These are phyloP conservation scores for Akabosia matsudoensis DNA, from an alignment of 1,140 invertebrate genomes.

Conservation along the genomic window DNA sequence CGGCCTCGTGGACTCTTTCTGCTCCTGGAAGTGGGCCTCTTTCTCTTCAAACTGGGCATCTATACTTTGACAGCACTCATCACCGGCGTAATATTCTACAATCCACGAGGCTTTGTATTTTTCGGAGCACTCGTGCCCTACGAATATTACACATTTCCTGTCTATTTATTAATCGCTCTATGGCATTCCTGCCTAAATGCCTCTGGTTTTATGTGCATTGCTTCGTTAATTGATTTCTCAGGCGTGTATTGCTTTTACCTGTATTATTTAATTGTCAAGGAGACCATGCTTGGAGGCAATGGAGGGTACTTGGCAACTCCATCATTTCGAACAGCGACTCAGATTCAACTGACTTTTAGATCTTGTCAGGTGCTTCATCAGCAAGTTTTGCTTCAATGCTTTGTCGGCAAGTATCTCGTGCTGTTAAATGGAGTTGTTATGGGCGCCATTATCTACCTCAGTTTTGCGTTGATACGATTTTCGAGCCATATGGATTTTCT, in stretches of 20 bases:
- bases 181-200: not conserved
- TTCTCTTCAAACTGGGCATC: not conserved
- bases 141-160: not conserved
- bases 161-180: not conserved
- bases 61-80: not conserved
- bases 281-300: too few species aligned
- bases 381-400: too few species aligned
- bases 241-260: too few species aligned
- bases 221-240: too few species aligned
- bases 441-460: too few species aligned
- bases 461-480: not conserved
- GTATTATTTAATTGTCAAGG: too few species aligned
- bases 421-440: too few species aligned
- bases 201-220: not conserved
- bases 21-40: not conserved
- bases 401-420: too few species aligned
- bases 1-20: not conserved
- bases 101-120: not conserved
- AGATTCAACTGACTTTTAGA: too few species aligned
- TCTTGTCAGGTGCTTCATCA: too few species aligned
- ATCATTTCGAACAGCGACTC: too few species aligned
- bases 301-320: too few species aligned
- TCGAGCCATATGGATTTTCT: not conserved
- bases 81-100: not conserved
- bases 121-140: not conserved